Evolutionary conservation across 1,140 invertebrate genomes (phyloP).

Genomic region (Cydia pomonella): DNA sequence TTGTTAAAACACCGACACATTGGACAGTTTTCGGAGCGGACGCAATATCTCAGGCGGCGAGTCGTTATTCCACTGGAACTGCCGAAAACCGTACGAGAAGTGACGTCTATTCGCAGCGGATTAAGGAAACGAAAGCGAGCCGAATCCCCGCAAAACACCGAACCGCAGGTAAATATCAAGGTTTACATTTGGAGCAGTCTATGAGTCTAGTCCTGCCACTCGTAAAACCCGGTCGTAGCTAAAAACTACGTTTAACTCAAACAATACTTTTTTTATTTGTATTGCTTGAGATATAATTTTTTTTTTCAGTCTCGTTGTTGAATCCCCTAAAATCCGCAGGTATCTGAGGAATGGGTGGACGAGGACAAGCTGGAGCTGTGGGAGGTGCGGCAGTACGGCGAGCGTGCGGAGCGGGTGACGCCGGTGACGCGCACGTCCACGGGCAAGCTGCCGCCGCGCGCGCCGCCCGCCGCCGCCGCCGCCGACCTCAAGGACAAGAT

Average conservation of each 20-base stretch:
- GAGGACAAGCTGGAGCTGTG: conserved; percentile 97
- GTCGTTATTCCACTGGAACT: conserved; percentile 97
- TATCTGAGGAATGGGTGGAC: conserved; percentile 96
- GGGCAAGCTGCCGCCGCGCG: conserved; percentile 83
- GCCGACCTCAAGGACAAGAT: conserved; percentile 92
- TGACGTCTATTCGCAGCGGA: conserved; percentile 96
- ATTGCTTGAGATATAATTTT: no score
- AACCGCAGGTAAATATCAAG: conserved; percentile 84
- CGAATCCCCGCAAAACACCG: conserved; percentile 93
- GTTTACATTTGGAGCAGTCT: background rate
- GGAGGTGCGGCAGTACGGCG: conserved; percentile 98
- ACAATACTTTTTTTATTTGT: no score
- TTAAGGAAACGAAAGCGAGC: conserved; percentile 94
- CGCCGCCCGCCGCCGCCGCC: conserved; percentile 79
- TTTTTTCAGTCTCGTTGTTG: no score
- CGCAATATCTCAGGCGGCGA: conserved; percentile 95
- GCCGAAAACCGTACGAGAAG: conserved; percentile 95
- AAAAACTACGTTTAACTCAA: background rate
- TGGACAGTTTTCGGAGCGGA: conserved; percentile 93
- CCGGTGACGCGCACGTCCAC: conserved; percentile 89
- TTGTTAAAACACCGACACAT: conserved; percentile 94
- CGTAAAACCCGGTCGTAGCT: no score
- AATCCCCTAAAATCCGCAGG: conserved; percentile 57
- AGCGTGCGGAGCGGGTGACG: conserved; percentile 84
- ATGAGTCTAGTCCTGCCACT: no score